These are phyloP conservation scores for Leucophenga maculata DNA, from an alignment of 2,888 invertebrate species.

Conservation along the genomic window DNA sequence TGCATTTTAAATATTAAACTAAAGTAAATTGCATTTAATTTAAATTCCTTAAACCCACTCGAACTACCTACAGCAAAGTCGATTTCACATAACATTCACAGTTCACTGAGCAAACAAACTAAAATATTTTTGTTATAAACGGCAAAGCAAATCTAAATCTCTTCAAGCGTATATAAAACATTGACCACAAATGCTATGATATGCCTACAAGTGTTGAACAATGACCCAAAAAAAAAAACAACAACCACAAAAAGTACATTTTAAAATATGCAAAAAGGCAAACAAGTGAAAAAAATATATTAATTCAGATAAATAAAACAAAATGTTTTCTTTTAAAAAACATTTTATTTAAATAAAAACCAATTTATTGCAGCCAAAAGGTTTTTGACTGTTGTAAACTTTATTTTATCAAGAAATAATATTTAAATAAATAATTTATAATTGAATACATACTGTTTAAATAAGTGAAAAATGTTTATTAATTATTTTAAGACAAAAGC, in stretches of 20 bases:
- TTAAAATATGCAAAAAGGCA: slow-evolving; percentile 37
- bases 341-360: background rate
- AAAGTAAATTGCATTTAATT: no score
- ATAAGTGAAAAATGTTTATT: no score
- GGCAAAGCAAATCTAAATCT: no score
- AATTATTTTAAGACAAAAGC: background rate
- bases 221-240: slow-evolving; percentile 39
- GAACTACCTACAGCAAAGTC: no score
- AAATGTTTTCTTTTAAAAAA: background rate
- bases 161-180: slow-evolving; percentile 13
- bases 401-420: no score
- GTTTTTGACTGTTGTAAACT: background rate
- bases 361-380: background rate
- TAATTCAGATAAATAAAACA: background rate
- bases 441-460: no score
- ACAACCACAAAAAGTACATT: background rate
- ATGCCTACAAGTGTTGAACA: slow-evolving; percentile 32
- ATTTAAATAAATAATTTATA: no score
- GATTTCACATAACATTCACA: no score
- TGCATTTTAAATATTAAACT: no score
- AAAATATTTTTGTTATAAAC: background rate
- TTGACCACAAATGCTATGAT: slow-evolving; percentile 36
- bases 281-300: no score
- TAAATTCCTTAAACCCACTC: no score
- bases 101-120: background rate